Evolutionary conservation across 2,797 vertebrate genomes (phyloP), one percentile per base, ranked within the genome.

Genomic region (Prunella strophiata): DNA sequence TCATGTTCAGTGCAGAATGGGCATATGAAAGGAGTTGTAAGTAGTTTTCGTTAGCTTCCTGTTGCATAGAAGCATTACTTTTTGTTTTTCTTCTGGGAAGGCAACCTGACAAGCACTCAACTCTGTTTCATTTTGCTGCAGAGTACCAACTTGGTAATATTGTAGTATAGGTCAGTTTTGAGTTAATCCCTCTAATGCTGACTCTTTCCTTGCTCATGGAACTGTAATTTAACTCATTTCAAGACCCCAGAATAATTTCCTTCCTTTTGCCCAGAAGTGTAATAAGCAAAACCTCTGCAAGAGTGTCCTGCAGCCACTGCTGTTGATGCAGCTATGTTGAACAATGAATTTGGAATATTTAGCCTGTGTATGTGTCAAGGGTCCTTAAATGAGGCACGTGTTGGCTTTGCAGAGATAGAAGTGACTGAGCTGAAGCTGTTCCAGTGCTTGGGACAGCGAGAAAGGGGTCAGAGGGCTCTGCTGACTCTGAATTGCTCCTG

Each of bases 401-500:
- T 25, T 58, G 74, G 30, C 26, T 85, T 36, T 57, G 32, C 47
- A 32, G 72, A 23, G 67, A 1, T 4, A 3, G 22, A 17, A 61
- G 38, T 16, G 87, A 12, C 17, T 4, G 73, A 77, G 58, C 62
- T 3, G 17, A 34, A 62, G 67, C 70, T 23, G 15, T 50, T 73
- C 21, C 4, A 1, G 25, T 45, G 40, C 34, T 70, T 1, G 38
- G 65, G 62, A 30, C 38, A 12, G 42, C 3, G 22, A 67, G 89
- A 13, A 55, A 11, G 70, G 72, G 95, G 89, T 94, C 92, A 74
- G 89, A 88, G 94, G 91, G 72, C 47, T 96, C 16, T 50, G 2
- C 68, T 71, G 88, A 5, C 80, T 85, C 67, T 16, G 29, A 54
- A 8, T 66, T 88, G 9, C 77, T 88, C 51, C 83, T 79, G 91